Percentiles rank a stretch among this genome's conserved stretches.
phyloP scores from a whole-genome alignment of 2,888 invertebrate genomes.

The Neoaliturus tenellus region DNA sequence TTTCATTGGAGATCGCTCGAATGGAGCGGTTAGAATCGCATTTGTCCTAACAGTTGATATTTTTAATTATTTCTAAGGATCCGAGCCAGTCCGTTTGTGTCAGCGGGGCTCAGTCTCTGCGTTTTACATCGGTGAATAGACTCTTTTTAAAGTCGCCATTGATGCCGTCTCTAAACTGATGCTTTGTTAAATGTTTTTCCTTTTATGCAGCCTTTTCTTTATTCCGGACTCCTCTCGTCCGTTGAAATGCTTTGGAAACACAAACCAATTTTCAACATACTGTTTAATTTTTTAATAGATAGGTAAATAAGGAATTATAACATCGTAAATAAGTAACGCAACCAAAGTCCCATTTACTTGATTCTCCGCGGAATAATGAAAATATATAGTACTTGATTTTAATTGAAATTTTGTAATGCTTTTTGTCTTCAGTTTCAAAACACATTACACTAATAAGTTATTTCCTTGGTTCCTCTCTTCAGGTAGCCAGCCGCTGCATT shows the following conservation, averaged over 20 bases:
- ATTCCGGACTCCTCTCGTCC: conserved; percentile 29
- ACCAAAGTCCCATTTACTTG: too few relatives aligned
- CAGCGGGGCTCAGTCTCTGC: background rate
- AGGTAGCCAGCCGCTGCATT: background rate
- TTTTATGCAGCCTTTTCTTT: conserved; percentile 42
- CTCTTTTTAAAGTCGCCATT: conserved; percentile 46
- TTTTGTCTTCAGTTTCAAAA: too few relatives aligned
- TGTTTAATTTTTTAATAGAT: background rate
- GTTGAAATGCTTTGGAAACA: conserved; percentile 6
- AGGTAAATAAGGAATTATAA: background rate
- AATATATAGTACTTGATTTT: too few relatives aligned
- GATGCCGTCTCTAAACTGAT: conserved; percentile 40
- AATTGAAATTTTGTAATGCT: too few relatives aligned
- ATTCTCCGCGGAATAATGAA: too few relatives aligned
- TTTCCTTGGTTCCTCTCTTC: too few relatives aligned
- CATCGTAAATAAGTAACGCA: too few relatives aligned
- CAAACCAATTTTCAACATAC: background rate
- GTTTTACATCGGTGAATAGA: conserved; percentile 35
- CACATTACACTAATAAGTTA: too few relatives aligned
- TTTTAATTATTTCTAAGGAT: conserved; percentile 52
- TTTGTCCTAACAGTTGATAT: conserved; percentile 45
- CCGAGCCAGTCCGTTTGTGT: conserved; percentile 15
- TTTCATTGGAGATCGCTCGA: conserved; percentile 35
- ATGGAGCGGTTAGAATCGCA: conserved; percentile 44
- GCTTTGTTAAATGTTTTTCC: conserved; percentile 45